phyloP scores from a whole-genome alignment of 1,140 invertebrate species.

The Lineus longissimus region DNA sequence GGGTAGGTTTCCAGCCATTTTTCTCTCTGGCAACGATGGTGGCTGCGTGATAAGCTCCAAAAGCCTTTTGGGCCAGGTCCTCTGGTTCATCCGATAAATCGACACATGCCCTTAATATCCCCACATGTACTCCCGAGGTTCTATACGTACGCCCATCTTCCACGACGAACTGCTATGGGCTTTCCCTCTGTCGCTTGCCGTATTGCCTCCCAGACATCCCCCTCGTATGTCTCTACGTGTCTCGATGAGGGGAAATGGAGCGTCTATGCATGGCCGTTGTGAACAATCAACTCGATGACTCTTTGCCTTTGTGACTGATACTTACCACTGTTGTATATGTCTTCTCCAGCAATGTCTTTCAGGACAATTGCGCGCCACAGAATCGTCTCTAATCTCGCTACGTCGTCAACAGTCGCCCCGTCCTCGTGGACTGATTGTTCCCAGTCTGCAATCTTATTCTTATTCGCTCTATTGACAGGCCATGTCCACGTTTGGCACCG shows the following conservation, averaged over 20 bases:
- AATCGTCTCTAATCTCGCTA: background rate
- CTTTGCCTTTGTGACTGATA: background rate
- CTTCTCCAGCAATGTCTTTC: conserved; percentile 6
- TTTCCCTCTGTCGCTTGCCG: conserved; percentile 2
- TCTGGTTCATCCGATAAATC: background rate
- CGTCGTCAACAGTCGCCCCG: conserved; percentile 3
- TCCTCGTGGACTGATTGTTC: background rate
- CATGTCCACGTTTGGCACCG: background rate
- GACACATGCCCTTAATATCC: background rate
- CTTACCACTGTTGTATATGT: conserved; percentile 9
- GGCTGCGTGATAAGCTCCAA: conserved; percentile 11
- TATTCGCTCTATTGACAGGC: background rate
- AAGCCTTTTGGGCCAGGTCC: conserved; percentile 6
- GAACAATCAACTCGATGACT: no score
- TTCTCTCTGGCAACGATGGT: conserved; percentile 9
- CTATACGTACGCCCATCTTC: conserved; percentile 17
- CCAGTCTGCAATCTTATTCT: background rate
- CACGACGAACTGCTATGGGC: conserved; percentile 19
- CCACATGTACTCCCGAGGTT: conserved; percentile 9
- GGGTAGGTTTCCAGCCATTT: conserved; percentile 17
- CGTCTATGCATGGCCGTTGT: no score
- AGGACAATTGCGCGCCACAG: conserved; percentile 7
- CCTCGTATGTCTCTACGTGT: conserved; percentile 3
- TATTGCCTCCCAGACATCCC: conserved; percentile 11
- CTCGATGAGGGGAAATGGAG: no score